Evolutionary conservation across 2,797 vertebrate species (phyloP).

Genomic region (Amblyopsis hoosieri): DNA sequence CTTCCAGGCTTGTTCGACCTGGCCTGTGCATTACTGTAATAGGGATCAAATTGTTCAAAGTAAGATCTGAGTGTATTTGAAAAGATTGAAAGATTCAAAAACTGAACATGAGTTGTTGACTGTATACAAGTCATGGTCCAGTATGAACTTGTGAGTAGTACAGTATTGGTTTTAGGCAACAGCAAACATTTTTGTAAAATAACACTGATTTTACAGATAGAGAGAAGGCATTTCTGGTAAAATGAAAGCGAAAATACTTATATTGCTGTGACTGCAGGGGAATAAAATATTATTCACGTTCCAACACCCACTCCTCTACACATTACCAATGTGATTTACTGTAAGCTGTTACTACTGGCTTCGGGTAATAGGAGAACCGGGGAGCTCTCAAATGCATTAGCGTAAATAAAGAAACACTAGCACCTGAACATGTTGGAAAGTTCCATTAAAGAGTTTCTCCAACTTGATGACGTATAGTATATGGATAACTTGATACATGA

Average conservation of each 20-base stretch:
- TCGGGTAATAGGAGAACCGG: constrained; percentile 49
- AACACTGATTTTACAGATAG: background rate
- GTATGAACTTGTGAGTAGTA: constrained; percentile 19
- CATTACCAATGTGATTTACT: constrained; percentile 60
- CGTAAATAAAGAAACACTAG: constrained; percentile 45
- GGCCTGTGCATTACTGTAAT: no score
- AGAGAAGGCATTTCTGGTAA: constrained; percentile 21
- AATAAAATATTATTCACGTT: constrained; percentile 50
- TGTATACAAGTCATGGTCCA: background rate
- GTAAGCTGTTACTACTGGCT: constrained; percentile 43
- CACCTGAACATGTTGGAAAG: constrained; percentile 48
- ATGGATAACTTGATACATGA: constrained; percentile 35
- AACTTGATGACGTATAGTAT: constrained; percentile 33
- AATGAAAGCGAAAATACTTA: constrained; percentile 47
- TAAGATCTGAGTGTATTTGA: no score
- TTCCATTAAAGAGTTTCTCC: constrained; percentile 28
- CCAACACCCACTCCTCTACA: constrained; percentile 45
- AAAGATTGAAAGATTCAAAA: no score
- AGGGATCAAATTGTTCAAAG: no score
- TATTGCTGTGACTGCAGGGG: constrained; percentile 30
- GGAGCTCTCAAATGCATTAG: constrained; percentile 50
- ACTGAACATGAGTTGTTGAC: no score
- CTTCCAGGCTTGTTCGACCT: no score
- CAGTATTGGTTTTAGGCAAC: no score
- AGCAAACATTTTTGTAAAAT: no score